phyloP scores from a whole-genome alignment of 2,797 vertebrate species.

The Brotula barbata region DNA sequence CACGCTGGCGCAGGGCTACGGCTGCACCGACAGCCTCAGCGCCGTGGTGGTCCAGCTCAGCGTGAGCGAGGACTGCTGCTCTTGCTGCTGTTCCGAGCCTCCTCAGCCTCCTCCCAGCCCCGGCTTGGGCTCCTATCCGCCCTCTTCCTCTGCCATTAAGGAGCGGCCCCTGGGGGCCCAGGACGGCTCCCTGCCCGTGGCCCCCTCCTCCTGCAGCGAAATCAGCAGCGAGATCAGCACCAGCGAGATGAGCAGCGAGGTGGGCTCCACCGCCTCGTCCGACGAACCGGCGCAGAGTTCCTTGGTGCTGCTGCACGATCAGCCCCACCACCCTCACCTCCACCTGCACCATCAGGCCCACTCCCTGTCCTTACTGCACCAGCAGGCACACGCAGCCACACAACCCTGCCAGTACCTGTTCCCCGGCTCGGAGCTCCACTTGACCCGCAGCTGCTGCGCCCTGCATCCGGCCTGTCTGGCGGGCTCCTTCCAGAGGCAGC shows the following conservation, averaged over 20 bases:
- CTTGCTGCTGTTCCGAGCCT: slow-evolving; percentile 91
- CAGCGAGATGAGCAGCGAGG: slow-evolving; percentile 99
- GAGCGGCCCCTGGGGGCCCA: slow-evolving; percentile 84
- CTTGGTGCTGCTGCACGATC: slow-evolving; percentile 81
- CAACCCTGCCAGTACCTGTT: slow-evolving; percentile 70
- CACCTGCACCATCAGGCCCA: slow-evolving; percentile 80
- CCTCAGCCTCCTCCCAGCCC: slow-evolving; percentile 86
- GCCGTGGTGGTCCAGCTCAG: slow-evolving; percentile 96
- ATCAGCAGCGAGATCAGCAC: slow-evolving; percentile 98
- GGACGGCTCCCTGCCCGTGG: slow-evolving; percentile 79
- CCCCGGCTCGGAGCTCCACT: slow-evolving; percentile 64
- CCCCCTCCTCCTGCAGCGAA: slow-evolving; percentile 94
- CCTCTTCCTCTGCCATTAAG: slow-evolving; percentile 81
- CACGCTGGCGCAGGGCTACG: slow-evolving; percentile 94
- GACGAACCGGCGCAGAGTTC: slow-evolving; percentile 85
- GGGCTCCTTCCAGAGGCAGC: slow-evolving; percentile 91
- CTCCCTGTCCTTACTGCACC: slow-evolving; percentile 63
- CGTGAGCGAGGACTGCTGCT: slow-evolving; percentile 95
- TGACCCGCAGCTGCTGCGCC: slow-evolving; percentile 83
- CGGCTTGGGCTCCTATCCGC: slow-evolving; percentile 79
- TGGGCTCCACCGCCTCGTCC: slow-evolving; percentile 95
- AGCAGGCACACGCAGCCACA: slow-evolving; percentile 55
- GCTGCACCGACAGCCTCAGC: slow-evolving; percentile 93
- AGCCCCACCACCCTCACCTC: slow-evolving; percentile 75
- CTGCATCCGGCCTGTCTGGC: slow-evolving; percentile 86